Base-by-base conservation (phyloP, 2,113 vertebrate genomes). In the Nothocercus nigrocapillus region DNA sequence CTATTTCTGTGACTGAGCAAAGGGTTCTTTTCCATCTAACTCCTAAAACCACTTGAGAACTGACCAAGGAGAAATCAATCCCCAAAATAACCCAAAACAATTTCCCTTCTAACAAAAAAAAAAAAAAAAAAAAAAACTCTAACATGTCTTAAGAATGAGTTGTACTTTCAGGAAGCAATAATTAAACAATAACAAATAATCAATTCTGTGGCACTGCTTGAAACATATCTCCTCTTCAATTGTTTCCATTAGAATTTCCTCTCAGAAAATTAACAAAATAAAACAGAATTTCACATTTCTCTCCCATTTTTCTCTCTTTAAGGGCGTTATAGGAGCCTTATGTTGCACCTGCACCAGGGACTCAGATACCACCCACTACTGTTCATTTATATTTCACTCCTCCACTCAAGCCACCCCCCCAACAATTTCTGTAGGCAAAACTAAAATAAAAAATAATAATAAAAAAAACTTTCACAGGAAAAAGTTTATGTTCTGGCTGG, bases 361-460 rank as follows among this genome's bases (percentile, higher is more conserved):
- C n/a, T 34, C 22, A 44, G 20, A 24, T 17, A 58, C 10, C 42
- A 14, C 28, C 21, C 21, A 22, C 15, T 13, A 5, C 64, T 22
- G n/a, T 17, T 38, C 1, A 32, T 22, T 8, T 42, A 21, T 47
- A 47, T 34, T 67, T 79, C 63, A 59, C 21, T 75, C 27, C 42
- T 5, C 16, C 69, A 22, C 20, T 61, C 45, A 18, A 56, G 12
- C 3, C 36, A n/a, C 70, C n/a, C 45, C 45, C 36, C 19, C 27
- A 58, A 4, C 15, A 1, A 14, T 72, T 63, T 13, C 51, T 13
- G 7, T 13, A 22, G 1, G 2, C 13, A 0, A 11, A 30, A 2
- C 25, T 47, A 4, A 27, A 67, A 0, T 0, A 30, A 54, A 54
- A 54, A 28, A 54, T 28, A 53, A 53, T 13, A 54, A 30, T 20